Evolutionary conservation across 2,113 vertebrate genomes (phyloP), one percentile per base, ranked within the genome.

Genomic region (Polypterus senegalus): DNA sequence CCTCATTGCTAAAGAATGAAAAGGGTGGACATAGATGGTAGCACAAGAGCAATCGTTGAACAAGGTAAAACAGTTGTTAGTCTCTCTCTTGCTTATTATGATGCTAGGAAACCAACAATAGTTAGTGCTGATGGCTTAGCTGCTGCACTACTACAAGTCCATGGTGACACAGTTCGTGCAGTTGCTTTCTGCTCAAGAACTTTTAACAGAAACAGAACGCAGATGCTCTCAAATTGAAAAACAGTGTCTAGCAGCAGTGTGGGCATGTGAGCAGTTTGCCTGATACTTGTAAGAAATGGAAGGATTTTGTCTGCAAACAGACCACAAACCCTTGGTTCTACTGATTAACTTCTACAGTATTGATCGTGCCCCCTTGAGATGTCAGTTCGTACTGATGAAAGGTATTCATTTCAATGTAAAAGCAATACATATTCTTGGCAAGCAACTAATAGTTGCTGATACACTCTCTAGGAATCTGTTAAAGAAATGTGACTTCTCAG

Each of bases 371-470:
- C 58, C 59, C 11, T 4, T 61, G 43, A 65, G 58, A 61, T 60
- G 51, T 47, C 63, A 65, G 46, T 45, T 47, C 49, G 46, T 59
- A 9, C 7, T 61, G 9, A 55, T 56, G 52, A 9, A 47, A 8
- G 46, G 43, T 48, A 59, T 65, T 47, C 46, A 46, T 11, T 67
- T 71, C 46, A 65, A 65, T 59, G 62, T 63, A 8, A 58, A 49
- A 53, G 58, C 54, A 9, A 44, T 63, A 3, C 48, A 61, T 52
- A 52, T 68, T 3, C 58, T 49, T 10, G 66, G 63, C 2, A 64
- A 66, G 46, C 64, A 66, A 7, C 55, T 71, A 0, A 4, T 63
- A 4, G 9, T 65, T 4, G 58, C 49, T 1, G 67, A 69, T 11
- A 62, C 59, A 0, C 47, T 63, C 2, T 69, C 49, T 2, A 46